Base-by-base conservation (phyloP, 2,888 invertebrate genomes). In the Ophioninae sp. region DNA sequence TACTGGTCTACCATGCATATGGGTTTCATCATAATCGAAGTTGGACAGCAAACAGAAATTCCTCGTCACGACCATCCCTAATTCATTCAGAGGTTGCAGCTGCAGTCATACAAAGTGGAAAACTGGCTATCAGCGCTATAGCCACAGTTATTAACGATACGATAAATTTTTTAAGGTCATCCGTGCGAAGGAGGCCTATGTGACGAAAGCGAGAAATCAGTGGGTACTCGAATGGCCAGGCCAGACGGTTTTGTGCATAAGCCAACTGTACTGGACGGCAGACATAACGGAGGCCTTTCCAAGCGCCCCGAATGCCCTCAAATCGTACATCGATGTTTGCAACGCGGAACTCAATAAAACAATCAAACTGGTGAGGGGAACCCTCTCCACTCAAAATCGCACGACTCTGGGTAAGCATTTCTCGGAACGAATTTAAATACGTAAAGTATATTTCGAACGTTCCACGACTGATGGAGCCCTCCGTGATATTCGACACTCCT, bases 231-330 rank as follows among this genome's bases (percentile, higher is more conserved):
- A 94, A 65, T 95, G 95, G 95, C 95, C 95, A 0, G 95, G 95
- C 6, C 95, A 95, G 91, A 94, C 95, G 6, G 94, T 95, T 7
- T 93, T 97, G 82, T 96, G 96, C 87, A 94, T 96, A 86, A 95
- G 96, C 2, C 96, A 97, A 93, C 95, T 97, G 85, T 98, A 96
- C 91, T 99, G 99, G 99, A 99, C 99, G 0, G 94, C 95, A 0
- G 97, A 98, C 92, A 96, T 98, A n/a, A 97, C 97, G 0, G 56
- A 57, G 59, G 96, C 97, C 0, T 96, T 98, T 83, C 93, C 94
- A 30, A 93, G 94, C 6, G 95, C 94, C 13, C 81, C 85, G 1
- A 90, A 93, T 65, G 95, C 94, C 68, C 93, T 96, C 94, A 93
- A 93, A 84, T 90, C 93, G 0, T 98, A 97, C 91, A 94, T 97